Conservation (phyloP, 2,888 invertebrate species). For the Ennomos quercinarius region DNA sequence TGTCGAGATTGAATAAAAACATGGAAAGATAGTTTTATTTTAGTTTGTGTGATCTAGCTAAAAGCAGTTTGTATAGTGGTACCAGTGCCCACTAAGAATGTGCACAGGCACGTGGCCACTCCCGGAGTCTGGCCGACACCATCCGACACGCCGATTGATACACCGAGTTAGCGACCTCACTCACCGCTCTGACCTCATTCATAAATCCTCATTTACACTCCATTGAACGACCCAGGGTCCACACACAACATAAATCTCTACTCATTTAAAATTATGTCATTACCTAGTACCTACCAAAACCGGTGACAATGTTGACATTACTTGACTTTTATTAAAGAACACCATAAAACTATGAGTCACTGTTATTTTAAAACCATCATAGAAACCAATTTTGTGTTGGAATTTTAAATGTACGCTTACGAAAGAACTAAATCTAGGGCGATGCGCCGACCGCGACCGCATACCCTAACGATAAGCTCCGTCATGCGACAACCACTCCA, state of each 20-base stretch:
- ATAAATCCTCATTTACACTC: constrained; percentile 81
- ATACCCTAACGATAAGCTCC: constrained; percentile 62
- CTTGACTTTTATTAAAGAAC: constrained; percentile 27
- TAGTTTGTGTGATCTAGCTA: too few relatives aligned
- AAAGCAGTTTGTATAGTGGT: neutral
- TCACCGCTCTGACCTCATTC: constrained; percentile 79
- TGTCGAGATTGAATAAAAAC: too few relatives aligned
- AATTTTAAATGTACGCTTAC: neutral
- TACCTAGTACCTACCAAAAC: constrained; percentile 31
- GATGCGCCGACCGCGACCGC: constrained; percentile 40
- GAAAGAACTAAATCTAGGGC: constrained; percentile 27
- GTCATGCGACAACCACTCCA: constrained; percentile 77
- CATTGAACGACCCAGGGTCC: constrained; percentile 70
- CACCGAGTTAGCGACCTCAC: constrained; percentile 68
- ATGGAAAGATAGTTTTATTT: too few relatives aligned
- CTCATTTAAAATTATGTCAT: constrained; percentile 39
- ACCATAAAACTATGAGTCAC: constrained; percentile 6
- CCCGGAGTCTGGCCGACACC: constrained; percentile 18
- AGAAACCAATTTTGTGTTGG: neutral
- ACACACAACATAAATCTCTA: constrained; percentile 56
- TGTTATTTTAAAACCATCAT: constrained; percentile 2
- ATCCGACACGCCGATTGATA: constrained; percentile 52
- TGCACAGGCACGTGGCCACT: constrained; percentile 66
- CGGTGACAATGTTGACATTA: constrained; percentile 31
- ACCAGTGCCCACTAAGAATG: constrained; percentile 41